Conservation (phyloP, 2,888 invertebrate genomes). For the Cancer borealis region DNA sequence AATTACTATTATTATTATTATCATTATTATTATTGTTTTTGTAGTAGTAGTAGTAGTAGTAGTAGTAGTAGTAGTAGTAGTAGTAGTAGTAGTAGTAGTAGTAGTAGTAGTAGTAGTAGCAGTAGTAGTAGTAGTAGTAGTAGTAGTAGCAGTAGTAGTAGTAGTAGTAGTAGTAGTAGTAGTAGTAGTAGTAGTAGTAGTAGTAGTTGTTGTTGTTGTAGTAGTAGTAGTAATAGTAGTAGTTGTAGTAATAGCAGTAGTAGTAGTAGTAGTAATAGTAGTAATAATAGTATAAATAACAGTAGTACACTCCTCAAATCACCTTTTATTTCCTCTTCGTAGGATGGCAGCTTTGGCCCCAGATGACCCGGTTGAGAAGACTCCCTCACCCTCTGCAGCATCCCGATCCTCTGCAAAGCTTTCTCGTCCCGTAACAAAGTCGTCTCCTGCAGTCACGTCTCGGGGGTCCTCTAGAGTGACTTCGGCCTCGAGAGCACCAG, state of each 20-base stretch:
- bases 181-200: slow-evolving; percentile 23
- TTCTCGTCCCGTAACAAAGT: not conserved
- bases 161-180: slow-evolving; percentile 9
- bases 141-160: slow-evolving; percentile 24
- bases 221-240: not conserved
- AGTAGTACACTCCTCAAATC: not conserved
- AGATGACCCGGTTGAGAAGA: slow-evolving; percentile 8
- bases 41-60: not conserved
- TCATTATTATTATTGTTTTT: not conserved
- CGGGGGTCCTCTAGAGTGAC: not conserved
- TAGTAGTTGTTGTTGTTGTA: not conserved
- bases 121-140: slow-evolving; percentile 24
- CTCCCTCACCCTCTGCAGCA: not conserved
- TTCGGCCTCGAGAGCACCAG: not conserved
- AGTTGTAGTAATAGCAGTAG: not conserved
- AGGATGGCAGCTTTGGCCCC: slow-evolving; percentile 60
- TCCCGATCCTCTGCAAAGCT: not conserved
- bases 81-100: not conserved
- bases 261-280: not conserved
- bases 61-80: not conserved
- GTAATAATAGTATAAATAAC: not conserved
- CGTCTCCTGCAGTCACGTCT: not conserved
- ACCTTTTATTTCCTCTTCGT: not conserved
- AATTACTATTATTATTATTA: not conserved
- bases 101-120: slow-evolving; percentile 27